Base-by-base conservation (phyloP, 2,888 invertebrate species). In the Glyphotaelius pellucidus region DNA sequence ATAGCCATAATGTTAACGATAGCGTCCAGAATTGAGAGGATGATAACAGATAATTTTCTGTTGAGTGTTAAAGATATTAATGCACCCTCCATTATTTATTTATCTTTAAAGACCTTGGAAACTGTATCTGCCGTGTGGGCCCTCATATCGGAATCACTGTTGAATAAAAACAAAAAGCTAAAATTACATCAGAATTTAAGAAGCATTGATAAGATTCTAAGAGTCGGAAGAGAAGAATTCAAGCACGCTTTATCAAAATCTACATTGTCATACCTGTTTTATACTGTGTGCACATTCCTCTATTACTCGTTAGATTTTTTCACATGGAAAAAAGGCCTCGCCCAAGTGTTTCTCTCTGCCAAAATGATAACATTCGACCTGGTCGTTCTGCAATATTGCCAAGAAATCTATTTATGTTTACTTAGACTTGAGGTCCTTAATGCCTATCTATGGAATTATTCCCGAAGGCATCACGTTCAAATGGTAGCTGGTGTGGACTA, bases 331-430 rank as follows among this genome's bases (percentile, higher is more conserved):
- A 90, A 42, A 30, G 90, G 90, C 35, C 85, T 90, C 0, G 67
- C 85, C 35, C 42, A 83, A 14, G 35, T 79, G 35, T 85, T 85
- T 79, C 80, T 90, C 3, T 30, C 84, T 7, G 11, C 38, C 32
- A 90, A 90, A 38, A 67, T 85, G 32, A 79, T 90, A 25, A 52
- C 79, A n/a, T 86, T 86, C n/a, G 86, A 90, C 25, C 19, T 85
- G 80, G 42, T 86, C 14, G 42, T 90, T 32, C 19, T 90, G 35
- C 90, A 90, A 30, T 90, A 67, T 35, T 90, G 86, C 25, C 90
- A 90, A 52, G 90, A 90, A 52, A 67, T 86, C 19, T 80, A 38
- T n/a, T 79, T 90, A 32, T 90, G 90, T 90, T n/a, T 38, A 35
- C 38, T 86, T n/a, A 15, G 90, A 52, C 79, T 90, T n/a, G 32